Evolutionary conservation across 2,113 vertebrate species (phyloP), one percentile per base, ranked within the genome.

Genomic region (Saguinus midas): DNA sequence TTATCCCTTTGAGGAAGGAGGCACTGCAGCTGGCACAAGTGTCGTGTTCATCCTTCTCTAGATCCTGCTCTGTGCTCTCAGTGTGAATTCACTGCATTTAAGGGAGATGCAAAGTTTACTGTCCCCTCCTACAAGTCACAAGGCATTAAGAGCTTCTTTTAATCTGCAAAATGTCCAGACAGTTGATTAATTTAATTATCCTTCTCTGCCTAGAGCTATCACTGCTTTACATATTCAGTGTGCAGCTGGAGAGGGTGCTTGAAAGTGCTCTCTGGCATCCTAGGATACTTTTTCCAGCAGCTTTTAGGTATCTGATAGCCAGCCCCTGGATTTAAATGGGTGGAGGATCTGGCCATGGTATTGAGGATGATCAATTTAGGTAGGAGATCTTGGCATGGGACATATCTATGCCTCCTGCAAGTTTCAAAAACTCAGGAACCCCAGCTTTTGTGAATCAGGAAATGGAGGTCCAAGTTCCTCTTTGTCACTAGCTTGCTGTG

Each of bases 201-300:
- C 27, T 58, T 68, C 87, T 82, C 94, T 50, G 76, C 92, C 85
- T 91, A 37, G 1, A 81, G 82, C 82, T 87, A 87, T 70, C 48
- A n/a, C 78, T 93, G 18, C 55, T 96, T 96, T 91, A 29, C 37
- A 87, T 93, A 94, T 81, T 96, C 73, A 76, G 78, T 80, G 37
- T 78, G 73, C 68, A 90, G 37, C 48, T 84, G 43, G 76, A 72
- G 37, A 50, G 78, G 17, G 21, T 66, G 43, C 57, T 66, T 23
- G 16, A 64, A 95, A 95, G n/a, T 4, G 29, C 21, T 85, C 17
- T 43, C 10, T 66, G 79, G 18, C 11, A 40, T 45, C 7, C 40
- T 43, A 29, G 11, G 18, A 50, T 52, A n/a, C 14, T 43, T 76
- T 80, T 4, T 58, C 43, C 45, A 4, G 21, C 27, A 72, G 58